Conservation (phyloP, 1,140 invertebrate species). For the Dreissena polymorpha region DNA sequence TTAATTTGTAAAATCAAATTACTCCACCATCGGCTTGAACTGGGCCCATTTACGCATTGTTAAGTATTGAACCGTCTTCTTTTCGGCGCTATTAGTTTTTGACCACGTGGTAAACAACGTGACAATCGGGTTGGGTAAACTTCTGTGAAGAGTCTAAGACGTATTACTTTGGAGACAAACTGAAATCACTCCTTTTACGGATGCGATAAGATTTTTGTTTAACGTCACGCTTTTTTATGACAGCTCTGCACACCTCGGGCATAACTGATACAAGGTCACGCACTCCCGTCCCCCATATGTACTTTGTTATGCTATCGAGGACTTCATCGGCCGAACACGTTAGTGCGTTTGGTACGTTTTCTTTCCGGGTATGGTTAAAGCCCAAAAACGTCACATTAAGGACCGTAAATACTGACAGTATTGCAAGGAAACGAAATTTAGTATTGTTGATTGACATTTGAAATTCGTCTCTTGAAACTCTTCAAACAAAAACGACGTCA, state of each 20-base stretch:
- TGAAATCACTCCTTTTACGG: neutral
- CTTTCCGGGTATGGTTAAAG: conserved; percentile 14
- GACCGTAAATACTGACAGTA: conserved; percentile 34
- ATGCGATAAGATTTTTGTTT: neutral
- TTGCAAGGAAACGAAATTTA: conserved; percentile 27
- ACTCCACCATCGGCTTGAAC: conserved; percentile 26
- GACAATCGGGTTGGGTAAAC: conserved; percentile 20
- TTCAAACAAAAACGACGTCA: too few relatives aligned
- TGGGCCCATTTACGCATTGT: conserved; percentile 51
- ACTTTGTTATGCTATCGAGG: conserved; percentile 24
- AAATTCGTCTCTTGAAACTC: neutral
- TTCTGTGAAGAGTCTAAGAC: neutral
- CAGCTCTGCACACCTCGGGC: conserved; percentile 13
- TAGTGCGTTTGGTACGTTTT: neutral
- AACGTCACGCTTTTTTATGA: neutral
- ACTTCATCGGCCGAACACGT: conserved; percentile 42
- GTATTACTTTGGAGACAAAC: neutral
- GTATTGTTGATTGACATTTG: conserved; percentile 26
- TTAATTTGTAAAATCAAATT: conserved; percentile 49
- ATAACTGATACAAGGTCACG: neutral
- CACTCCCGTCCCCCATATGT: conserved; percentile 25
- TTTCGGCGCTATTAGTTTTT: neutral
- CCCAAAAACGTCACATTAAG: conserved; percentile 47
- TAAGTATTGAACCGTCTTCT: conserved; percentile 34
- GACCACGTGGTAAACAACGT: conserved; percentile 48